Conservation (phyloP, 1,140 invertebrate species). For the Dendrolimus kikuchii region DNA sequence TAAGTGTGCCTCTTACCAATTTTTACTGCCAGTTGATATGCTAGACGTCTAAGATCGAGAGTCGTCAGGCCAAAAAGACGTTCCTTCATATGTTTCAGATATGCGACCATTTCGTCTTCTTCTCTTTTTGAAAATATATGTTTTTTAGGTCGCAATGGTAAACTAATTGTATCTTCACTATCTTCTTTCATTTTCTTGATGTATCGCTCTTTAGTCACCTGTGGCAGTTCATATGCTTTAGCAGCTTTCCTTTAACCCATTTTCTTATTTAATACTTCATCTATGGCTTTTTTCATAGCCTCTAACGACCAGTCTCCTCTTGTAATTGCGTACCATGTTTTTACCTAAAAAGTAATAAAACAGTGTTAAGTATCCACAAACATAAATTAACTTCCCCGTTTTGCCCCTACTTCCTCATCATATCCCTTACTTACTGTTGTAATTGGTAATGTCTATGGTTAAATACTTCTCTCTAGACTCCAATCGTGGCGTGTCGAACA, state of each 20-base stretch:
- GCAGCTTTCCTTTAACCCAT: conserved; percentile 23
- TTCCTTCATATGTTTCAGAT: conserved; percentile 27
- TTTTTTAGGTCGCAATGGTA: conserved; percentile 13
- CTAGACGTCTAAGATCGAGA: conserved; percentile 18
- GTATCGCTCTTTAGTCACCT: conserved; percentile 20
- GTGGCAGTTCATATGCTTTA: conserved; percentile 20
- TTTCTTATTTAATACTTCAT: conserved; percentile 19
- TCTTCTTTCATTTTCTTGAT: conserved; percentile 9
- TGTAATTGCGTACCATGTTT: conserved; percentile 23
- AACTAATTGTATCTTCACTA: conserved; percentile 9
- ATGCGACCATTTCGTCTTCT: conserved; percentile 22
- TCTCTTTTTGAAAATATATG: conserved; percentile 17
- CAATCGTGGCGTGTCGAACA: no score
- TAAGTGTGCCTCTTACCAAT: conserved; percentile 18
- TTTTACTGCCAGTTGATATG: conserved; percentile 14
- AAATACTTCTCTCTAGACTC: no score
- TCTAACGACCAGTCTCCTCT: conserved; percentile 29
- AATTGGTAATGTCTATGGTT: no score
- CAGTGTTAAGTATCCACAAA: no score
- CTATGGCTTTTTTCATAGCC: conserved; percentile 31
- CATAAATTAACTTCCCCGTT: no score
- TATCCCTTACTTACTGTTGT: no score
- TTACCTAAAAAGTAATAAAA: no score
- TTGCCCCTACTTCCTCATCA: no score
- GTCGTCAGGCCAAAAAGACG: conserved; percentile 24